Conservation (phyloP, 2,888 invertebrate genomes). For the Lycia hirtaria region DNA sequence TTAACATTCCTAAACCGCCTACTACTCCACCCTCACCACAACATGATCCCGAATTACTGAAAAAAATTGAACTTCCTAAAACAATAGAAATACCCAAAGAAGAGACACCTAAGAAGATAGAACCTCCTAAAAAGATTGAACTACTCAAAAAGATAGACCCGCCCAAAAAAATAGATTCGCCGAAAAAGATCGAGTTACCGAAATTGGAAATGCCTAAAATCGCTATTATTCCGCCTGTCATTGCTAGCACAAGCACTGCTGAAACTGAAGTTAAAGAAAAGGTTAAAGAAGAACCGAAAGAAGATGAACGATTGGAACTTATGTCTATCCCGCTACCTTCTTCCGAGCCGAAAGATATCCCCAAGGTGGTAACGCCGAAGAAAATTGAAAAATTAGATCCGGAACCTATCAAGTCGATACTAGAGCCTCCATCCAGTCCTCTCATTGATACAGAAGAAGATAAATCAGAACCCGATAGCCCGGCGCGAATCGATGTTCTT, state of each 20-base stretch:
- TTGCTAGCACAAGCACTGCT: conserved; percentile 27
- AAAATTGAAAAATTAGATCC: conserved; percentile 60
- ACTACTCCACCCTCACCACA: conserved; percentile 60
- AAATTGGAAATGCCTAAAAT: conserved; percentile 31
- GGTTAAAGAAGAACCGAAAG: conserved; percentile 34
- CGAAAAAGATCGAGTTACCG: conserved; percentile 20
- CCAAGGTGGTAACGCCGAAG: conserved; percentile 53
- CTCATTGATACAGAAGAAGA: conserved; percentile 78
- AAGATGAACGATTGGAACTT: conserved; percentile 48
- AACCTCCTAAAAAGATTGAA: conserved; percentile 34
- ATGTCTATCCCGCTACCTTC: conserved; percentile 56
- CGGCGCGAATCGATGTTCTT: conserved; percentile 77
- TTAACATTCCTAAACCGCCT: conserved; percentile 60
- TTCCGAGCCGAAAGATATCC: conserved; percentile 47
- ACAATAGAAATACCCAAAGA: conserved; percentile 26
- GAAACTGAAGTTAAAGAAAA: conserved; percentile 28
- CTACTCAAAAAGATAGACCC: conserved; percentile 32
- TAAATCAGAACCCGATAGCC: conserved; percentile 81
- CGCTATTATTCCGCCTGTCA: conserved; percentile 25
- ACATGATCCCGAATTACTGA: conserved; percentile 42
- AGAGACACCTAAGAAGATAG: conserved; percentile 42
- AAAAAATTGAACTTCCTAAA: conserved; percentile 40
- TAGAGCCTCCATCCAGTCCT: conserved; percentile 74
- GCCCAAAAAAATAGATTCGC: conserved; percentile 38
- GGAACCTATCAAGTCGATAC: conserved; percentile 53